Base-by-base conservation (phyloP, 2,113 vertebrate genomes). In the Plestiodon gilberti region DNA sequence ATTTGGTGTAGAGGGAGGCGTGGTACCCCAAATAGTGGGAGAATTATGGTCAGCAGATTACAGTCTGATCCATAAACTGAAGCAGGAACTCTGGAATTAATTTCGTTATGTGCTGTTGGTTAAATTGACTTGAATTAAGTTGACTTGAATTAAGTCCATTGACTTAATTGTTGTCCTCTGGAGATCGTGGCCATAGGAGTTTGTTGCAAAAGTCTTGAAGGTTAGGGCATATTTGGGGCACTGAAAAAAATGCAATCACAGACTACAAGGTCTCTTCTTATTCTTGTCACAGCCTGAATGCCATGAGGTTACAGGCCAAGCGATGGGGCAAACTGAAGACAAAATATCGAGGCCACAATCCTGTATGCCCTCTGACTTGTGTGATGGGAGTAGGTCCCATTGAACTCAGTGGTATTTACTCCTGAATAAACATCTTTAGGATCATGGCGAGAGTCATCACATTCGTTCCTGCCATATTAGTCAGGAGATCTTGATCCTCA, bases 21-120 rank as follows among this genome's bases (percentile, higher is more conserved):
- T 52, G 20, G 57, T 33, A 73, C 80, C 59, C 91, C 71, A 91
- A 59, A 87, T 62, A 3, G 88, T 79, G 91, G 90, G 92, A 87
- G 90, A 94, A 93, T 82, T 40, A 69, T 86, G 95, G 43, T 95
- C 90, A 90, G 80, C 89, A 86, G 85, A 70, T 89, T 76, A 43
- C 6, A 17, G 14, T 30, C 23, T 20, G 25, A 87, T 90, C 88
- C 88, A 70, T 93, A 93, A 94, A 92, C 95, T 89, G 85, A 84
- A 90, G 70, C 74, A 73, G 67, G 82, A 82, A n/a, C 48, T 7
- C 20, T 28, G 8, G 59, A 55, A 78, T 88, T 79, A 91, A 89
- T 65, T 85, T 67, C 35, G 14, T 64, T 62, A 7, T 28, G 43
- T 61, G 25, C 25, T n/a, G 62, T 43, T 6, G 23, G 6, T 65